Conservation (phyloP, 2,797 vertebrate species). For the Enteromius mattozi region DNA sequence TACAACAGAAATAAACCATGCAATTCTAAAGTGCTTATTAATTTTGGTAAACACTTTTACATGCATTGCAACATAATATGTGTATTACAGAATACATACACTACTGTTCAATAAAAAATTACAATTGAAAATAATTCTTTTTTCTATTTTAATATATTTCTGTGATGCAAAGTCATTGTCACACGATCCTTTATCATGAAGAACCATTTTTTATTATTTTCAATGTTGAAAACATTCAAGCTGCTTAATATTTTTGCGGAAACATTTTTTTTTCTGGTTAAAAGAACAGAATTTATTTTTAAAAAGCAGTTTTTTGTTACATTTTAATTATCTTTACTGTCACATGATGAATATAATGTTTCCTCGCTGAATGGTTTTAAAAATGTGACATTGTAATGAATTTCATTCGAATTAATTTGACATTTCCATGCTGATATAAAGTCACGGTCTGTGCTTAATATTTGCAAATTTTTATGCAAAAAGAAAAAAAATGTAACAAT, state of each 20-base stretch:
- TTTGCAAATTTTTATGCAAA: neutral
- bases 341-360: neutral
- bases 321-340: neutral
- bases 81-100: neutral
- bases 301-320: neutral
- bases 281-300: neutral
- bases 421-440: neutral
- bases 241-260: neutral
- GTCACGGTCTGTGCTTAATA: neutral
- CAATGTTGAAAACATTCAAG: neutral
- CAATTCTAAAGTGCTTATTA: neutral
- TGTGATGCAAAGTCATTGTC: neutral
- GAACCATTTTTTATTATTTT: neutral
- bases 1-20: neutral
- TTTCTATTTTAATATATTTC: neutral
- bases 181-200: neutral
- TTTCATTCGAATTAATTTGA: neutral
- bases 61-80: neutral
- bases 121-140: neutral
- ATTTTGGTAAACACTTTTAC: neutral
- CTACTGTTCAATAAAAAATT: neutral
- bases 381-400: too few relatives aligned
- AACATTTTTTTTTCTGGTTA: neutral
- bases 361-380: neutral
- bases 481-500: neutral